phyloP scores from a whole-genome alignment of 2,888 invertebrate species.

The Rhamphomyia laevipes region DNA sequence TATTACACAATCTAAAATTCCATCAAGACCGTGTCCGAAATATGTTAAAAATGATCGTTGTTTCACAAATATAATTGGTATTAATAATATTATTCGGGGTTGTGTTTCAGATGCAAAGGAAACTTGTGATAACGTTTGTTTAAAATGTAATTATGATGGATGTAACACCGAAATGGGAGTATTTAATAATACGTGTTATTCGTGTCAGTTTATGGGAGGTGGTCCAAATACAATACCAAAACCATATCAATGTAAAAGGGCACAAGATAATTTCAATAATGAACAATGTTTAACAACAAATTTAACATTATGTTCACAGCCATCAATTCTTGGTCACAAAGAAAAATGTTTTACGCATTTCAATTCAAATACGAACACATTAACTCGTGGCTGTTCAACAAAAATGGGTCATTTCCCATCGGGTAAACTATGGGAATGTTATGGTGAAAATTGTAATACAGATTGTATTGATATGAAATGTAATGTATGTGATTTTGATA shows the following conservation, averaged over 20 bases:
- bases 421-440: conserved; percentile 23
- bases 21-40: conserved; percentile 24
- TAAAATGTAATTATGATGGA: conserved; percentile 28
- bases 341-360: conserved; percentile 25
- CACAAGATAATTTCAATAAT: neutral
- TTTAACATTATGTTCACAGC: conserved; percentile 22
- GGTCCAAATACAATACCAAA: conserved; percentile 17
- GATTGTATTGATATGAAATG: conserved; percentile 25
- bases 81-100: conserved; percentile 23
- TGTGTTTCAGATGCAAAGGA: conserved; percentile 19
- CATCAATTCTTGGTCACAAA: conserved; percentile 24
- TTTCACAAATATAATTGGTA: conserved; percentile 24
- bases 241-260: conserved; percentile 21
- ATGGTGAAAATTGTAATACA: conserved; percentile 25
- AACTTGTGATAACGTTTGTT: conserved; percentile 24
- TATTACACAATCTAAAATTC: conserved; percentile 15
- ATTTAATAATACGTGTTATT: conserved; percentile 19
- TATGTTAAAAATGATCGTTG: conserved; percentile 25
- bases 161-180: conserved; percentile 25
- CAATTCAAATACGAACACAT: conserved; percentile 23
- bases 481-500: conserved; percentile 24
- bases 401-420: conserved; percentile 25
- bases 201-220: conserved; percentile 19
- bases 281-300: conserved; percentile 17
- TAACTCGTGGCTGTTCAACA: conserved; percentile 28